Evolutionary conservation across 2,797 vertebrate species (phyloP), one percentile per base, ranked within the genome.

Genomic region (Channa striata): DNA sequence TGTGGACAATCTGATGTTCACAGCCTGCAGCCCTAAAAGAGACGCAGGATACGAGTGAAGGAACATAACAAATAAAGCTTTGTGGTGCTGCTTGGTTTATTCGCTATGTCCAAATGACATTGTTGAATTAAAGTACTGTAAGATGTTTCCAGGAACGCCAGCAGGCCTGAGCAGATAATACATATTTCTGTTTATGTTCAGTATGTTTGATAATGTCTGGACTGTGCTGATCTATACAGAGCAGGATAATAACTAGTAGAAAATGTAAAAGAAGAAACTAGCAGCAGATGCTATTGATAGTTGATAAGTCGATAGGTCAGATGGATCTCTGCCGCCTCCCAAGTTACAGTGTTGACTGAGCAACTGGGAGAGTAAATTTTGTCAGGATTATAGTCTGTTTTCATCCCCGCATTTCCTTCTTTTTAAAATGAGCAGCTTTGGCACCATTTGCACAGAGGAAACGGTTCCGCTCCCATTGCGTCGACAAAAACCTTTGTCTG

Each of bases 51-150:
- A 13, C 19, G 17, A 48, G 51, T 39, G 46, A 57, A 44, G 21
- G 8, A 66, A 59, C 40, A 51, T 1, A 2, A 19, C 40, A 33
- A 53, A 25, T 74, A 30, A 30, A 8, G n/a, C n/a, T 69, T 20
- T 72, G 72, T 54, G 63, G 58, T 77, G 43, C 43, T 74, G 34
- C n/a, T 63, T 42, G 52, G 42, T 66, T 68, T 33, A 33, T 16
- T 21, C 48, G 53, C 13, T 75, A 80, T 65, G n/a, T 66, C 16
- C 36, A 59, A 56, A 66, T 44, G 42, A 43, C 53, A 63, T 3
- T 21, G 33, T 11, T 71, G 61, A 68, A 70, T 57, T 19, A 33
- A 53, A 74, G 48, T 54, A 30, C 25, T 30, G 25, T 30, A 59
- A 70, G n/a, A 69, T 75, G 52, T 49, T 68, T 70, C 14, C 50